phyloP scores from a whole-genome alignment of 2,888 invertebrate genomes.

The Anarsia innoxiella region DNA sequence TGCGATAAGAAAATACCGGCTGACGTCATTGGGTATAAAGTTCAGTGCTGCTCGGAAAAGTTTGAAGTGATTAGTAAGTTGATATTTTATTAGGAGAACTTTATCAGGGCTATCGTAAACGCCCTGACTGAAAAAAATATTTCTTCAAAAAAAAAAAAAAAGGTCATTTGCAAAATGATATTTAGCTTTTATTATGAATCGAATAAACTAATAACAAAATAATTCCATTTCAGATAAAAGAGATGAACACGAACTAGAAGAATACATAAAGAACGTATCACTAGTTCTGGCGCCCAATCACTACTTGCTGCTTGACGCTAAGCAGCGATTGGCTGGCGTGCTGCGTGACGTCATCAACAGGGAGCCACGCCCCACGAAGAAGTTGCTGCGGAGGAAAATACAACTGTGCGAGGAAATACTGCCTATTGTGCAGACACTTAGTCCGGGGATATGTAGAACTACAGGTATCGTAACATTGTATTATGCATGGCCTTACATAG shows the following conservation, averaged over 20 bases:
- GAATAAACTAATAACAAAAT: too few species aligned
- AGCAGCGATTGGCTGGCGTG: constrained; percentile 80
- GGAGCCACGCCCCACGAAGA: constrained; percentile 66
- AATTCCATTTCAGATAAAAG: constrained; percentile 63
- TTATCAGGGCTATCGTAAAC: too few species aligned
- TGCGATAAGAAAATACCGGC: constrained; percentile 56
- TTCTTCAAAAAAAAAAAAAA: too few species aligned
- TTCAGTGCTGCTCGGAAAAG: constrained; percentile 56
- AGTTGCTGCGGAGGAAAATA: constrained; percentile 77
- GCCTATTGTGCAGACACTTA: constrained; percentile 77
- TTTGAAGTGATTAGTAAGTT: constrained; percentile 55
- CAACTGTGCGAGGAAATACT: constrained; percentile 79
- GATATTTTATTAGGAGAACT: too few species aligned
- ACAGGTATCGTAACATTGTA: too few species aligned
- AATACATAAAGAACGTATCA: constrained; percentile 70
- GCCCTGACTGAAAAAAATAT: too few species aligned
- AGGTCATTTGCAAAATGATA: too few species aligned
- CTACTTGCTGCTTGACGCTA: constrained; percentile 79
- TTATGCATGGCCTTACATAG: too few species aligned
- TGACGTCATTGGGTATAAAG: constrained; percentile 34
- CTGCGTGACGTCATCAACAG: constrained; percentile 66
- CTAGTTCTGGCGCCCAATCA: constrained; percentile 79
- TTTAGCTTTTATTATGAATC: too few species aligned
- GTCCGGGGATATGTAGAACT: constrained; percentile 82
- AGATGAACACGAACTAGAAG: constrained; percentile 62